Conservation (phyloP, 1,140 invertebrate species). For the Heliconius himera region DNA sequence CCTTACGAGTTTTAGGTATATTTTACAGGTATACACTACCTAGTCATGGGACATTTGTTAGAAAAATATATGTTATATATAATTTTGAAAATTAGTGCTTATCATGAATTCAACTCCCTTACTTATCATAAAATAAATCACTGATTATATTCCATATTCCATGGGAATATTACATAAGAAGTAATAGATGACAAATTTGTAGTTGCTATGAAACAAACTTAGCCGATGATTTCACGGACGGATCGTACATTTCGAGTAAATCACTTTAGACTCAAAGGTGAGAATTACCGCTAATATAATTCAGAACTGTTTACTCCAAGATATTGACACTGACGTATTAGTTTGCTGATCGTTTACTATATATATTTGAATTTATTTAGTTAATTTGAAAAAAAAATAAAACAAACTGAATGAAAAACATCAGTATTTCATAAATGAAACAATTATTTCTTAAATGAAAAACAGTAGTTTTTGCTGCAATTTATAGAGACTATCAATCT, state of each 20-base stretch:
- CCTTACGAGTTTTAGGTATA: not conserved
- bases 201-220: not conserved
- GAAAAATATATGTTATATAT: not conserved
- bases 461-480: too few species aligned
- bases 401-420: too few species aligned
- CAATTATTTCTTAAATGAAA: too few species aligned
- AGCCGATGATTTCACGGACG: conserved; percentile 7
- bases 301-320: not conserved
- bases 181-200: not conserved
- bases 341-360: not conserved
- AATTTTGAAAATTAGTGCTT: not conserved
- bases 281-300: conserved; percentile 37
- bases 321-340: not conserved
- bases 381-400: too few species aligned
- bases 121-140: not conserved
- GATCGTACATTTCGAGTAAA: not conserved
- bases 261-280: not conserved
- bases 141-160: not conserved
- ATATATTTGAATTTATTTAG: not conserved
- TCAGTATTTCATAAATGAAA: too few species aligned
- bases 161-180: not conserved
- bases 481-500: too few species aligned
- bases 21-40: not conserved
- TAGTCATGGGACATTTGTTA: not conserved
- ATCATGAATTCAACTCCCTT: not conserved